Percentiles rank a stretch among this genome's conserved stretches.
Conservation (phyloP, 2,797 vertebrate genomes). For the Natrix natrix region DNA sequence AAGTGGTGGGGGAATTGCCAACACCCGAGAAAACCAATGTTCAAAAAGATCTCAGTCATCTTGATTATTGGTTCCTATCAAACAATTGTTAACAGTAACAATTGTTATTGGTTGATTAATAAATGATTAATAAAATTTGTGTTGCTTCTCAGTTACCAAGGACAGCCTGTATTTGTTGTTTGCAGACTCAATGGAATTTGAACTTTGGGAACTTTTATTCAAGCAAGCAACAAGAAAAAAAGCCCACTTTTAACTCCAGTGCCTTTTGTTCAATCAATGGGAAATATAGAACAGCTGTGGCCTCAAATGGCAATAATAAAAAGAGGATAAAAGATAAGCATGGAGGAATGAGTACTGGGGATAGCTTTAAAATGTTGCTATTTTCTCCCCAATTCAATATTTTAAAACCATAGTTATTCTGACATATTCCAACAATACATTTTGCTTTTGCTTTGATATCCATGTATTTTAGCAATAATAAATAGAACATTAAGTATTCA, state of each 20-base stretch:
- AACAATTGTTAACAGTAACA: neutral
- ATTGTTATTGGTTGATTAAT: neutral
- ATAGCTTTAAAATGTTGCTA: constrained; percentile 32
- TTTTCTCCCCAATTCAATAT: constrained; percentile 43
- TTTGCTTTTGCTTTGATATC: constrained; percentile 28
- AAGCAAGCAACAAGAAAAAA: neutral
- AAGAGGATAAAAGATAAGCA: constrained; percentile 24
- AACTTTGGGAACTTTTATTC: neutral
- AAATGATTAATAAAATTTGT: neutral
- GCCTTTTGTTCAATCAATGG: neutral
- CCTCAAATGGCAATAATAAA: constrained; percentile 28
- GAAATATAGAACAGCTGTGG: constrained; percentile 20
- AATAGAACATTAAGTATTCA: neutral
- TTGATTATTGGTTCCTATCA: neutral
- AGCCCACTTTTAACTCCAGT: neutral
- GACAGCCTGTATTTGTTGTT: neutral
- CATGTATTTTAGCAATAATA: constrained; percentile 18
- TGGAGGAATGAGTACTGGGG: constrained; percentile 9
- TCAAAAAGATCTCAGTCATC: neutral
- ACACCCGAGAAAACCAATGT: neutral
- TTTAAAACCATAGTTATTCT: constrained; percentile 37
- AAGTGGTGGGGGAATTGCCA: neutral
- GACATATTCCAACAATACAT: constrained; percentile 26
- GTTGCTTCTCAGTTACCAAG: neutral
- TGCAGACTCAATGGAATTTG: neutral